These are phyloP conservation scores for Atherinomorus stipes DNA, from an alignment of 2,113 vertebrate genomes.

Conservation along the genomic window DNA sequence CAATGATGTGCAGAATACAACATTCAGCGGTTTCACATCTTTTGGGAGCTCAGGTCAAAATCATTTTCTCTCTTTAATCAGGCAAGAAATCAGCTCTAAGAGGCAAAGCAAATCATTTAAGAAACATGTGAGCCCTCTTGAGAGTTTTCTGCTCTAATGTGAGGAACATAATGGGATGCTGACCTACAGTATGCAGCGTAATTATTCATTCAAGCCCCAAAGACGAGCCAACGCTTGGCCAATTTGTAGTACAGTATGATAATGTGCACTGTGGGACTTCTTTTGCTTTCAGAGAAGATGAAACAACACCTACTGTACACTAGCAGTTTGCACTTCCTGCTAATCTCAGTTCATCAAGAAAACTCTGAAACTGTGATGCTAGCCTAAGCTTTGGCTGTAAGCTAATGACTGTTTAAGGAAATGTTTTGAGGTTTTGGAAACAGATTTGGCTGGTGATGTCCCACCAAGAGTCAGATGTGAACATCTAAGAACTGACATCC, in stretches of 20 bases:
- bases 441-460: not conserved
- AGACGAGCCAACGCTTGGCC: constrained; percentile 56
- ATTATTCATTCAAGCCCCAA: constrained; percentile 53
- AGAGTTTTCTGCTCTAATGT: constrained; percentile 35
- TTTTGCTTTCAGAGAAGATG: not conserved
- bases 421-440: too few relatives aligned
- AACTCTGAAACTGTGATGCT: too few relatives aligned
- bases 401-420: not conserved
- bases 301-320: too few relatives aligned
- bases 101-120: constrained; percentile 35
- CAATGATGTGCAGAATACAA: not conserved
- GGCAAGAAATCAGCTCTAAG: constrained; percentile 31
- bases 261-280: not conserved
- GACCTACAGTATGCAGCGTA: constrained; percentile 46
- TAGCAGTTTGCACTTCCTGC: not conserved
- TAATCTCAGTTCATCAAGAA: not conserved
- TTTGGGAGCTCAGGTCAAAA: not conserved
- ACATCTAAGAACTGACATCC: too few relatives aligned
- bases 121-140: constrained; percentile 15
- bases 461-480: not conserved
- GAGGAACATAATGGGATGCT: constrained; percentile 46
- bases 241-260: constrained; percentile 24
- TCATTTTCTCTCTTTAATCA: not conserved
- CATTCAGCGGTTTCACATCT: not conserved
- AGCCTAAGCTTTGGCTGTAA: too few relatives aligned